Evolutionary conservation across 2,888 invertebrate species (phyloP).

Genomic region (Torymus tubicola): DNA sequence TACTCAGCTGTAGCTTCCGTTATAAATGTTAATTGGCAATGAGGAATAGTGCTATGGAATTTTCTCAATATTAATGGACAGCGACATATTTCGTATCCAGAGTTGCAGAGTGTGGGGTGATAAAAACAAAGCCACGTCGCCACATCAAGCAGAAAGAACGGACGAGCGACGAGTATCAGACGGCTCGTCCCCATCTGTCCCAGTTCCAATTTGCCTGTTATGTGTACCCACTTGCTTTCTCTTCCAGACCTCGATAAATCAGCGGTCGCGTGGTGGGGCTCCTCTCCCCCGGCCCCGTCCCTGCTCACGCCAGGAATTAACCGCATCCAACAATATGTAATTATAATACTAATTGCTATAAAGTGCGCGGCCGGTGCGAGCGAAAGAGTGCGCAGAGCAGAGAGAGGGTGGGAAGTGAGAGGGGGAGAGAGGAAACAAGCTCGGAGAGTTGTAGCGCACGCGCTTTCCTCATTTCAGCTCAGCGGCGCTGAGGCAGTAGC

Average conservation of each 20-base stretch:
- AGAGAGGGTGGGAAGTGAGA: not conserved
- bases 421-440: slow-evolving; percentile 3
- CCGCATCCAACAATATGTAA: slow-evolving; percentile 53
- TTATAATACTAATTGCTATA: slow-evolving; percentile 55
- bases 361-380: slow-evolving; percentile 37
- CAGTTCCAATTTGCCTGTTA: not conserved
- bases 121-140: too few relatives aligned
- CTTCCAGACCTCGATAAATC: slow-evolving; percentile 33
- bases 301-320: slow-evolving; percentile 23
- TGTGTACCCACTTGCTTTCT: not conserved
- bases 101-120: too few relatives aligned
- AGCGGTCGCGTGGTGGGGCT: not conserved
- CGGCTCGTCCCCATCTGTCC: too few relatives aligned
- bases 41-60: too few relatives aligned
- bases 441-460: not conserved
- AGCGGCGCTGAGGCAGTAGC: not conserved
- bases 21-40: too few relatives aligned
- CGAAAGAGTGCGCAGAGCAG: slow-evolving; percentile 38
- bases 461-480: slow-evolving; percentile 39
- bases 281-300: too few relatives aligned
- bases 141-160: too few relatives aligned
- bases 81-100: too few relatives aligned
- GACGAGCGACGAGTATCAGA: too few relatives aligned
- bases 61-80: too few relatives aligned
- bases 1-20: too few relatives aligned